Evolutionary conservation across 35 echinoderm and acorn worm species (phyloP).

Genomic region (Hemicentrotus pulcherrimus): DNA sequence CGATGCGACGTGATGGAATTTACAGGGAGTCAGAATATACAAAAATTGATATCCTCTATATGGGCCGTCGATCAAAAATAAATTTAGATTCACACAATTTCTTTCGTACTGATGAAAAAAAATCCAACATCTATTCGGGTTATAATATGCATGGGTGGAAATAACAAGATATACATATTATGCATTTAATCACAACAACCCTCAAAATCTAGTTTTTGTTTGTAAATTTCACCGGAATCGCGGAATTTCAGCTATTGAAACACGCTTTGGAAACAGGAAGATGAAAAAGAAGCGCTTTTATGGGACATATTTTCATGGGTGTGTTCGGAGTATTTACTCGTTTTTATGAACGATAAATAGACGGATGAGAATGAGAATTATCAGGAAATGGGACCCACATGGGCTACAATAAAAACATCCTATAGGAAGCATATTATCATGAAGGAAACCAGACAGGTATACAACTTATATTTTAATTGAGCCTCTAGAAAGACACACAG

Average conservation of each 20-base stretch:
- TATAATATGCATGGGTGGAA: neutral
- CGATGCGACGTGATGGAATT: neutral
- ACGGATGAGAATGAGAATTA: neutral
- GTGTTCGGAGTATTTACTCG: neutral
- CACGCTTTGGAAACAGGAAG: neutral
- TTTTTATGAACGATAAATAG: neutral
- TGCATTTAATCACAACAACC: neutral
- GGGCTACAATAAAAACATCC: conserved; percentile 6
- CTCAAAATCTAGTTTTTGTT: neutral
- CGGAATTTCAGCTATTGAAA: neutral
- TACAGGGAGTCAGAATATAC: neutral
- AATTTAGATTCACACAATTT: neutral
- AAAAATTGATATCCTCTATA: neutral
- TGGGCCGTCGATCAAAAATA: neutral
- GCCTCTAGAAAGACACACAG: neutral
- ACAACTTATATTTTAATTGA: neutral
- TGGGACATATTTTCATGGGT: too few relatives aligned
- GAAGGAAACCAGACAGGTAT: neutral
- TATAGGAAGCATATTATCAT: neutral
- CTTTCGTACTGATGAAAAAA: neutral
- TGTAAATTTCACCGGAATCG: neutral
- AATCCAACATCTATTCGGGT: neutral
- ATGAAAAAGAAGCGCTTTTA: neutral
- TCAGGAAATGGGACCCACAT: neutral
- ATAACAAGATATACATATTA: neutral